A percentile compares a stretch with the other conserved stretches of the same genome.
Conservation (phyloP, 2,888 invertebrate species). For the Polyommatus iphigenia region DNA sequence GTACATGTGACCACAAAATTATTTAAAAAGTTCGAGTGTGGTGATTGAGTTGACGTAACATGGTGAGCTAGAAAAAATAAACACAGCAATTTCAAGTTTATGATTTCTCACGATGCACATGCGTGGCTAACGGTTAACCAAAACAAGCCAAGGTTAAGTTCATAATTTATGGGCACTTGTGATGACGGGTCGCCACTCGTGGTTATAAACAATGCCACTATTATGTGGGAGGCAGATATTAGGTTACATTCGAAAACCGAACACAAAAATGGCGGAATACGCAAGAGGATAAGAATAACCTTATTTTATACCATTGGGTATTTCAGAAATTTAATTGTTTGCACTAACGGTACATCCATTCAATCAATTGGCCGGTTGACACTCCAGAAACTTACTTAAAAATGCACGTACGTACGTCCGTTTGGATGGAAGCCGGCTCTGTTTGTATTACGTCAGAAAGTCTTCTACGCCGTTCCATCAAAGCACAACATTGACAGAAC, state of each 20-base stretch:
- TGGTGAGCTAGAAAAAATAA: slow-evolving; percentile 23
- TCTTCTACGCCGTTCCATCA: not conserved
- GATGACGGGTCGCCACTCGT: slow-evolving; percentile 57
- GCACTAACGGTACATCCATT: not conserved
- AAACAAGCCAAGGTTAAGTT: slow-evolving; percentile 77
- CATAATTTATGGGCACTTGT: slow-evolving; percentile 75
- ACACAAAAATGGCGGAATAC: not conserved
- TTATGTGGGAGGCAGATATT: slow-evolving; percentile 7
- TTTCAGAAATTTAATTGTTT: not conserved
- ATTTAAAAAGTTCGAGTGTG: not conserved
- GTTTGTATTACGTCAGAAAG: no score
- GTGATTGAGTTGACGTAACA: slow-evolving; percentile 7
- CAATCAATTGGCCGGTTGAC: not conserved
- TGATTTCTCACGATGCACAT: slow-evolving; percentile 71
- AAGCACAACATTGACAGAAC: no score
- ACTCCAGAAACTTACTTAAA: no score
- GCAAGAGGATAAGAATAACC: not conserved
- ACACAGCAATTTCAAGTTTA: slow-evolving; percentile 36
- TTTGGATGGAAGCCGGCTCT: no score
- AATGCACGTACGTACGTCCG: no score
- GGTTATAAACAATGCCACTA: slow-evolving; percentile 61
- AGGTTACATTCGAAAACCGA: slow-evolving; percentile 40
- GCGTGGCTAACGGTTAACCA: slow-evolving; percentile 60
- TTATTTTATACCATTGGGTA: no score
- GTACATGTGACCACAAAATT: not conserved